Base-by-base conservation (phyloP, 2,797 vertebrate species). In the Bradypodion ventrale region DNA sequence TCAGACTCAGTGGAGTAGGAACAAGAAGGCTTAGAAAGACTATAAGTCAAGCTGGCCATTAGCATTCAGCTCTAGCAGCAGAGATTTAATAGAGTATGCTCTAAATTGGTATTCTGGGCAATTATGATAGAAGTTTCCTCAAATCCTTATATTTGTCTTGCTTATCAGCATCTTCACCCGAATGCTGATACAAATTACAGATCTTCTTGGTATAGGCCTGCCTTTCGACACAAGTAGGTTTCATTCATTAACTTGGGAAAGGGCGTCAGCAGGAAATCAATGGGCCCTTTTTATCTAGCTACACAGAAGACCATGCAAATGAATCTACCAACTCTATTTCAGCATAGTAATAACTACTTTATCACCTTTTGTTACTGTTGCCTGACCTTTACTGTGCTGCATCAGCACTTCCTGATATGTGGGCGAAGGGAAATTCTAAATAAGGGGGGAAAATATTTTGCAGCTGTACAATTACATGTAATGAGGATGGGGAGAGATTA, bases 221-320 rank as follows among this genome's bases (percentile, higher is more conserved):
- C 72, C 32, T 91, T 91, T 83, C 84, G 87, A 78, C 59, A 83
- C 72, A 83, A 63, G 52, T 84, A 91, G 70, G 66, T 89, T 89
- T 92, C 82, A 85, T 91, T 93, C 89, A 85, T 92, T 94, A 90
- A 90, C 88, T 91, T 88, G 27, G 83, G 84, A 76, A 68, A 92
- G 68, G 69, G 79, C 88, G 84, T 89, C 87, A 91, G 76, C 82
- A 85, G 78, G 59, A 94, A 92, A 94, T 91, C 87, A 88, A 75
- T 92, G 86, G 78, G 83, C 37, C 52, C 37, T 83, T 87, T 90
- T 85, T 84, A 90, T 78, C 68, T 83, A 88, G 15, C 46, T 27
- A 9, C 87, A 87, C 63, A 84, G 69, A 90, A 82, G 91, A 87
- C 69, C 75, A 83, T 91, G 85, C 88, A 89, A 92, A 93, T 90